phyloP scores from a whole-genome alignment of 1,140 invertebrate genomes.

The Drosophila sulfurigaster region DNA sequence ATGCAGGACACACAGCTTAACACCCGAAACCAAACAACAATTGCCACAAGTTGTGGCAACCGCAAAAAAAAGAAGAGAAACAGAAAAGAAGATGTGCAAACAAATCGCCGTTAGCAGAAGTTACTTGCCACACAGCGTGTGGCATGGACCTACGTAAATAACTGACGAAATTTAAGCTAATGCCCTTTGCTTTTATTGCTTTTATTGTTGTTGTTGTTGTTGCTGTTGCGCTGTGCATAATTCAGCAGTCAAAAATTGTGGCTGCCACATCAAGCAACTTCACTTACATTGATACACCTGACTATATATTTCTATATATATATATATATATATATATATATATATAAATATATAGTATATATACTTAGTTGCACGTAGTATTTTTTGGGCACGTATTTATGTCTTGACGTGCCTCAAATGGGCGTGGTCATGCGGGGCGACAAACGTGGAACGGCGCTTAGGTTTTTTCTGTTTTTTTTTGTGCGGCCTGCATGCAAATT shows the following conservation, averaged over 20 bases:
- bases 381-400: conserved; percentile 59
- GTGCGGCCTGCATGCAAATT: conserved; percentile 78
- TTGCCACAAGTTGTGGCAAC: conserved; percentile 6
- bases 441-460: conserved; percentile 31
- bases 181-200: conserved; percentile 4
- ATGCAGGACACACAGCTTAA: conserved; percentile 1
- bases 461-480: conserved; percentile 44
- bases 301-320: conserved; percentile 19
- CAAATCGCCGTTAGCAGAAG: not conserved
- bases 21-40: conserved; percentile 7
- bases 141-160: conserved; percentile 25
- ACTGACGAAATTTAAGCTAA: conserved; percentile 30
- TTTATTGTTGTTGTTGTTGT: conserved; percentile 39
- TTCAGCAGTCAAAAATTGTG: conserved; percentile 63
- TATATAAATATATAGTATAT: no score
- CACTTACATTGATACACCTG: conserved; percentile 35
- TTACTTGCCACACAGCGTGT: conserved; percentile 10
- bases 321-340: no score
- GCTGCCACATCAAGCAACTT: conserved; percentile 45
- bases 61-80: not conserved
- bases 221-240: conserved; percentile 55
- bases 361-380: not conserved
- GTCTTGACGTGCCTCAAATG: conserved; percentile 21
- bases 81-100: not conserved
- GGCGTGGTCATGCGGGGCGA: conserved; percentile 34